Evolutionary conservation across 2,113 vertebrate genomes (phyloP).

Genomic region (Syrrhaptes paradoxus): DNA sequence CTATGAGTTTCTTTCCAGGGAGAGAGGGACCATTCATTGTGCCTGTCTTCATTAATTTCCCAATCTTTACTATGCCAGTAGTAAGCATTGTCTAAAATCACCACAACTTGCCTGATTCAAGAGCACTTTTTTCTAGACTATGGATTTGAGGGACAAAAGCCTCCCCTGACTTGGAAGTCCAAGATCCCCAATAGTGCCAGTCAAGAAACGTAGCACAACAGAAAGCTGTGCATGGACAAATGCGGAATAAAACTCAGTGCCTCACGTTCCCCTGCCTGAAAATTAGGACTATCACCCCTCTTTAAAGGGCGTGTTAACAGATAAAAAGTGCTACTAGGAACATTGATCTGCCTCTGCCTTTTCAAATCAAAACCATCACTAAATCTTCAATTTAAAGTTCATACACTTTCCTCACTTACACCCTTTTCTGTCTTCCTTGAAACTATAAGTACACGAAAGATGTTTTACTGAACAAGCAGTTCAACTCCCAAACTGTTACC

Average conservation of each 20-base stretch:
- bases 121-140: not conserved
- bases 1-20: not conserved
- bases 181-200: not conserved
- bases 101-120: not conserved
- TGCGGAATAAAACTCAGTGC: not conserved
- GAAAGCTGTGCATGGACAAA: not conserved
- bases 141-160: not conserved
- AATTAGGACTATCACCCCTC: not conserved
- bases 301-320: not conserved
- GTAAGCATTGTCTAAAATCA: not conserved
- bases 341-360: not conserved
- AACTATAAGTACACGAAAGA: not conserved
- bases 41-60: not conserved
- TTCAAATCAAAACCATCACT: not conserved
- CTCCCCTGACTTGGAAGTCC: not conserved
- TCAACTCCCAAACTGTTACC: not conserved
- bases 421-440: not conserved
- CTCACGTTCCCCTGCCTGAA: not conserved
- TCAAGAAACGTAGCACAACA: not conserved
- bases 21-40: not conserved
- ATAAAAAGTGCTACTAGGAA: not conserved
- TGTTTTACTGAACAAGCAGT: not conserved
- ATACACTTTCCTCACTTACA: not conserved
- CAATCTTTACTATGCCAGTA: not conserved
- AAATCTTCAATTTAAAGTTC: not conserved